Conservation (phyloP, 2,797 vertebrate genomes). For the Poecilia gillii region DNA sequence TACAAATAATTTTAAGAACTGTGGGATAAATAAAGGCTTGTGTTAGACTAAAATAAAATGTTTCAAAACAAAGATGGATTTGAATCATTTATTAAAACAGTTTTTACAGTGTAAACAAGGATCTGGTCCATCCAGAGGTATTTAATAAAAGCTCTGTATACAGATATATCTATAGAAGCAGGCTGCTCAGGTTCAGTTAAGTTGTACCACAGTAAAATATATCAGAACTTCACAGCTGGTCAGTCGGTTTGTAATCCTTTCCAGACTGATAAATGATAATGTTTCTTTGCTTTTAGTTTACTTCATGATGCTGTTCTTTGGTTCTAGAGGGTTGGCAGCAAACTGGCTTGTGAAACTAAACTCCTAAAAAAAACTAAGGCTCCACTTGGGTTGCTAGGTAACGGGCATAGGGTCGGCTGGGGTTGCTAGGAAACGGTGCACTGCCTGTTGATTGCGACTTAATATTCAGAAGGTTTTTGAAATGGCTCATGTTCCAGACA, state of each 20-base stretch:
- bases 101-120: background rate
- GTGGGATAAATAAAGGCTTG: background rate
- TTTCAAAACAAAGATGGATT: background rate
- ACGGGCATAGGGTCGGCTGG: too few relatives aligned
- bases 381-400: too few relatives aligned
- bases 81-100: background rate
- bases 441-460: too few relatives aligned
- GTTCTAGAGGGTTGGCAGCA: background rate
- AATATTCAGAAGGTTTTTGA: too few relatives aligned
- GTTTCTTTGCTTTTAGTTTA: background rate
- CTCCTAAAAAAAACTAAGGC: background rate
- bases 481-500: too few relatives aligned
- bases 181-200: too few relatives aligned
- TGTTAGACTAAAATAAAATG: background rate
- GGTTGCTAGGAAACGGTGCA: too few relatives aligned
- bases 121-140: background rate
- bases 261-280: background rate
- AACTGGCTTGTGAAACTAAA: background rate
- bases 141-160: background rate
- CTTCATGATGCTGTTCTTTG: background rate
- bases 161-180: background rate
- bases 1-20: background rate
- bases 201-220: too few relatives aligned
- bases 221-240: too few relatives aligned
- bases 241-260: too few relatives aligned